phyloP scores from a whole-genome alignment of 2,888 invertebrate species.

The Drosophila algonquin region DNA sequence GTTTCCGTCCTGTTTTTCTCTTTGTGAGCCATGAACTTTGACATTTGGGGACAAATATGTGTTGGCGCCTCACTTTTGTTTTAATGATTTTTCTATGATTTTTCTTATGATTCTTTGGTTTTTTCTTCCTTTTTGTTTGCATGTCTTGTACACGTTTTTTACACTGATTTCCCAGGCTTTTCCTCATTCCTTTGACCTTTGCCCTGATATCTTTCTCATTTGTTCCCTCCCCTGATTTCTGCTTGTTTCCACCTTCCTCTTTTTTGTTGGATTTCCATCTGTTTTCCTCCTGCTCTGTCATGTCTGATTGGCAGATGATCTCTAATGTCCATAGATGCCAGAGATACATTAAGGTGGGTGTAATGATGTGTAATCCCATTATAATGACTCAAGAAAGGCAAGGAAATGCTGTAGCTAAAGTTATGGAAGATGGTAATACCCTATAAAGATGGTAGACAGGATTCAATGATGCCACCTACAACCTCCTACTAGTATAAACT shows the following conservation, averaged over 20 bases:
- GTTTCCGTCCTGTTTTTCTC: slow-evolving; percentile 39
- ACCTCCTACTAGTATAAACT: no score
- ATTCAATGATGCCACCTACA: no score
- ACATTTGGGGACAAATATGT: slow-evolving; percentile 51
- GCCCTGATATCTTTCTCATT: no score
- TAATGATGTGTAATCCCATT: slow-evolving; percentile 19
- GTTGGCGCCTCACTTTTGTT: background rate
- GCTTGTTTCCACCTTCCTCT: background rate
- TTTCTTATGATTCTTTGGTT: background rate
- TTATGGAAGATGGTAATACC: background rate
- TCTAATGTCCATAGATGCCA: slow-evolving; percentile 6
- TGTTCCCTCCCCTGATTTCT: no score
- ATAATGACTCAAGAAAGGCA: slow-evolving; percentile 20
- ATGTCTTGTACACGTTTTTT: no score
- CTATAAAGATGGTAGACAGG: background rate
- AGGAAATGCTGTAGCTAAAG: background rate
- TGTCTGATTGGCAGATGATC: slow-evolving; percentile 5
- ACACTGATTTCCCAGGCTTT: background rate
- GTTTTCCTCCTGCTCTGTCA: background rate
- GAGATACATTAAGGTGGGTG: background rate
- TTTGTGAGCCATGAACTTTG: slow-evolving; percentile 60
- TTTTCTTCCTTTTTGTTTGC: background rate
- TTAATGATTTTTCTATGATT: slow-evolving; percentile 17
- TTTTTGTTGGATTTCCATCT: background rate
- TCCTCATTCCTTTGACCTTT: no score